Base-by-base conservation (phyloP, 2,113 vertebrate genomes). In the Brachyistius frenatus region DNA sequence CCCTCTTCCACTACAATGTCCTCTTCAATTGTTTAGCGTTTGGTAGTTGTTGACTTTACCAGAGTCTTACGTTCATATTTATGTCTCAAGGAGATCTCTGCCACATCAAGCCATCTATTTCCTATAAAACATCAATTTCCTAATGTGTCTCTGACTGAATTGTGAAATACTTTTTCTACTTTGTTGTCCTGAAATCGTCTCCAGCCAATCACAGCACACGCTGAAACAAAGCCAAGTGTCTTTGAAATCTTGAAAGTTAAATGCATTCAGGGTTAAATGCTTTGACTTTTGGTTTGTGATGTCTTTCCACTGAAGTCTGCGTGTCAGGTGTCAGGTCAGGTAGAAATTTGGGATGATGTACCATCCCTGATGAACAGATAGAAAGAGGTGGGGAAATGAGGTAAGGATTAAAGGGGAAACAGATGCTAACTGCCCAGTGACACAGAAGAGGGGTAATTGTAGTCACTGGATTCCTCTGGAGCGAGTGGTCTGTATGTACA, bases 391-490 rank as follows among this genome's bases (percentile, higher is more conserved):
- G 33, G 30, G 57, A 23, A 23, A 60, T n/a, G 53, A 54, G 54
- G 6, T n/a, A 23, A 77, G 76, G 65, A 77, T 54, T 61, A 76
- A 86, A 72, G 46, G 63, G 13, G 72, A 63, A 68, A 57, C 39
- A 83, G 74, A 83, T 57, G 61, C 66, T 69, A 79, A 74, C 72
- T 76, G 66, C 41, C 67, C 72, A 73, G 31, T 80, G 86, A 81
- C 80, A 80, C 14, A 68, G 70, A 66, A 83, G 46, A 66, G 4
- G 33, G 54, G 69, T 84, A 89, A 88, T 88, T 91, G 79, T 80
- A 73, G 81, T 82, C 57, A 81, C 61, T 69, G 64, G 66, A 87
- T 87, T 80, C 62, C 49, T 82, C 53, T 60, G 61, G 68, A 78
- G 56, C n/a, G 36, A 86, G 73, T 33, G 41, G 46, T 68, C 76